Percentiles rank a stretch among this genome's conserved stretches.
Conservation (phyloP, 2,888 invertebrate species). For the Halictus quadricinctus region DNA sequence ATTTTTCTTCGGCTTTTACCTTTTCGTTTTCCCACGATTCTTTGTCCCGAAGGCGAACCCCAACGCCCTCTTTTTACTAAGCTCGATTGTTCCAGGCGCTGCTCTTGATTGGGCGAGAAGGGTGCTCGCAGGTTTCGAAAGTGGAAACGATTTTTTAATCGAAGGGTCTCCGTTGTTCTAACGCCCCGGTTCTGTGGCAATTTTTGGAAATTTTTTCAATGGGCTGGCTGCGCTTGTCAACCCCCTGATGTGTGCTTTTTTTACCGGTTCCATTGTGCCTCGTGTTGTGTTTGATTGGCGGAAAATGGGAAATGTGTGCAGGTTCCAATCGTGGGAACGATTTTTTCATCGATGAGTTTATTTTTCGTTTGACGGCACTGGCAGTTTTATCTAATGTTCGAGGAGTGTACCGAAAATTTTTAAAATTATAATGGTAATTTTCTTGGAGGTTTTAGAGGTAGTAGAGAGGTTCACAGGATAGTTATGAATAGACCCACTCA, state of each 20-base stretch:
- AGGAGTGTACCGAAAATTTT: not conserved
- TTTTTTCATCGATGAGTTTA: too few species aligned
- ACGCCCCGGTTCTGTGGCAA: not conserved
- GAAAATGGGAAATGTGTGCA: not conserved
- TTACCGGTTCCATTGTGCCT: not conserved
- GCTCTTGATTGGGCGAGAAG: not conserved
- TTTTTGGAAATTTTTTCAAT: not conserved
- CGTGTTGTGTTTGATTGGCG: not conserved
- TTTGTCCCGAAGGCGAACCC: not conserved
- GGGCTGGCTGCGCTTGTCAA: not conserved
- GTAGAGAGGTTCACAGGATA: not conserved
- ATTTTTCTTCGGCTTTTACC: not conserved
- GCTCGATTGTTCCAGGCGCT: not conserved
- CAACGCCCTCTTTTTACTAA: not conserved
- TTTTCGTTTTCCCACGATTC: not conserved
- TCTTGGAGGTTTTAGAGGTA: not conserved
- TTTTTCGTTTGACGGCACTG: too few species aligned
- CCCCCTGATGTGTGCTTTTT: too few species aligned
- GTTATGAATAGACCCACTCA: not conserved
- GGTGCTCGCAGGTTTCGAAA: not conserved
- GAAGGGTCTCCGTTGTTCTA: not conserved
- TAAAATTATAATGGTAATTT: not conserved
- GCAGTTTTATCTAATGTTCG: too few species aligned
- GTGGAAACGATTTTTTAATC: not conserved
- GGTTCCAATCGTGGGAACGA: too few species aligned